Conservation (phyloP, 2,797 vertebrate species). For the Toxotes lorentzi region DNA sequence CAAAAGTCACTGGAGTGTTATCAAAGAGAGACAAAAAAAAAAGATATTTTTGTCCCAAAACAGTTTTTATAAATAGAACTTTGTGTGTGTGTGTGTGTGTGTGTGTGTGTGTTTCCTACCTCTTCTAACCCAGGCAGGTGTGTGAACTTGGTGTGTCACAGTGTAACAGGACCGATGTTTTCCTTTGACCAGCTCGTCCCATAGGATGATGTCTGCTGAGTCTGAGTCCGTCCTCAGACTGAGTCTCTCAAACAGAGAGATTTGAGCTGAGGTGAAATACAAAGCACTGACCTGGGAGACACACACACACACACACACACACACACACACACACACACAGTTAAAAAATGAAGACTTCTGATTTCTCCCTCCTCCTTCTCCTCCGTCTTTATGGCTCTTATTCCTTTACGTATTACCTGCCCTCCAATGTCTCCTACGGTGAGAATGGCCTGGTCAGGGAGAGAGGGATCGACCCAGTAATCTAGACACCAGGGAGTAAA, state of each 20-base stretch:
- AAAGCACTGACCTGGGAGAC: conserved; percentile 82
- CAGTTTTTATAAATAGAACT: background rate
- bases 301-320: conserved; percentile 45
- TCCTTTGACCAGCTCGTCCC: conserved; percentile 86
- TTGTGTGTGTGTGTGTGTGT: background rate
- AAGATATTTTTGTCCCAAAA: background rate
- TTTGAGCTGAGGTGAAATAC: conserved; percentile 82
- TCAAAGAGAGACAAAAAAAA: conserved; percentile 6
- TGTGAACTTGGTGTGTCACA: conserved; percentile 81
- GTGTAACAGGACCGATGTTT: conserved; percentile 83
- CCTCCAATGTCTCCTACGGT: conserved; percentile 87
- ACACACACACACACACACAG: conserved; percentile 36
- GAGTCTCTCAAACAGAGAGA: conserved; percentile 81
- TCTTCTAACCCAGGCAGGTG: conserved; percentile 87
- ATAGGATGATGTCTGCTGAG: conserved; percentile 78
- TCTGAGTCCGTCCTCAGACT: conserved; percentile 71
- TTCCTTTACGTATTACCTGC: conserved; percentile 77
- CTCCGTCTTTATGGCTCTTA: background rate
- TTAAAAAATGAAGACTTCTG: background rate
- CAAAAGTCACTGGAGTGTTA: background rate
- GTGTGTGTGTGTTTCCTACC: conserved; percentile 73
- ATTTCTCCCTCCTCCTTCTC: background rate
- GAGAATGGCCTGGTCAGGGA: conserved; percentile 84
- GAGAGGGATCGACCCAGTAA: conserved; percentile 85
- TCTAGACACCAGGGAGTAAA: conserved; percentile 84